Evolutionary conservation across 30 jellyfish, hydroid and myxozoan species (phyloP).

Genomic region (Hydractinia symbiolongicarpus): DNA sequence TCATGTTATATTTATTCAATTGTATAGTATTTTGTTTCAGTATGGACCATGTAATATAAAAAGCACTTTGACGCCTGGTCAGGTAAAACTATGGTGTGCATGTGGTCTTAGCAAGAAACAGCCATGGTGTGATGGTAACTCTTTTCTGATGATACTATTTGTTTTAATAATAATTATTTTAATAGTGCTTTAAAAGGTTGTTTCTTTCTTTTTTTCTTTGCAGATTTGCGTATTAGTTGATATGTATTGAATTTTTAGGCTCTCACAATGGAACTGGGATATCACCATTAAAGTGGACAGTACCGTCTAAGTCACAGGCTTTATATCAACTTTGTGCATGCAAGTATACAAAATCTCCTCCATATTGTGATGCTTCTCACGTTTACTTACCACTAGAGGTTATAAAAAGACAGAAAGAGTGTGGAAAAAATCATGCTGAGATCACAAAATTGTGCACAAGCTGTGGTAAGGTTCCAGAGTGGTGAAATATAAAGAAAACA

Average conservation of each 20-base stretch:
- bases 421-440: conserved; percentile 39
- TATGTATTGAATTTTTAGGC: conserved; percentile 29
- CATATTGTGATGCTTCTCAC: conserved; percentile 74
- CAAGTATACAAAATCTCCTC: conserved; percentile 59
- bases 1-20: neutral
- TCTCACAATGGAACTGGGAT: conserved; percentile 84
- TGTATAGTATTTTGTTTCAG: conserved; percentile 28
- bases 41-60: conserved; percentile 74
- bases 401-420: conserved; percentile 40
- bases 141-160: neutral
- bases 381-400: conserved; percentile 52
- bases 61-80: conserved; percentile 60
- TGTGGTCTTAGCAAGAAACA: conserved; percentile 90
- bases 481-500: conserved; percentile 26
- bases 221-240: neutral
- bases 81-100: conserved; percentile 72
- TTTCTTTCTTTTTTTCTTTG: neutral
- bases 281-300: conserved; percentile 68
- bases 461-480: conserved; percentile 88
- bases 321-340: conserved; percentile 63
- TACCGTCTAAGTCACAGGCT: conserved; percentile 46
- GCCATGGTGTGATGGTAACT: conserved; percentile 98
- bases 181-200: neutral
- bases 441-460: conserved; percentile 49
- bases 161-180: neutral